phyloP scores from a whole-genome alignment of 2,113 vertebrate species.

The Hylia prasina region DNA sequence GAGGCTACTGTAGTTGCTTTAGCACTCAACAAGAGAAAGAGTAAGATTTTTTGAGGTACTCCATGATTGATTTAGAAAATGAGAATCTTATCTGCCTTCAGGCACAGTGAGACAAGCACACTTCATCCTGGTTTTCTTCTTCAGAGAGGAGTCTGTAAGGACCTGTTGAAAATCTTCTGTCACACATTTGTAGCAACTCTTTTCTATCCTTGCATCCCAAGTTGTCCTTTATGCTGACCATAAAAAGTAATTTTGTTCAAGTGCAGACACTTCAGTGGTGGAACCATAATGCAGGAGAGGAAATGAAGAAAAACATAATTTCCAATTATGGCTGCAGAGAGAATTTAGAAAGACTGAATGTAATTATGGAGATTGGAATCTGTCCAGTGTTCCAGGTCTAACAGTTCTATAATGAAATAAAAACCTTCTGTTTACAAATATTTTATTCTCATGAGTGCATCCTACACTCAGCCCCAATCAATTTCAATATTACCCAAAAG shows the following conservation, averaged over 20 bases:
- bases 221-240: neutral
- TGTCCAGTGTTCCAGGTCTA: slow-evolving; percentile 31
- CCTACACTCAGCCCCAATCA: neutral
- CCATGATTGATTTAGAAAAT: neutral
- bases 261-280: neutral
- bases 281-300: neutral
- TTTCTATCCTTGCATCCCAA: neutral
- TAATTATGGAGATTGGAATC: slow-evolving; percentile 10
- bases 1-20: neutral
- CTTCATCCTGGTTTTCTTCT: neutral
- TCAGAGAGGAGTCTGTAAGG: neutral
- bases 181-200: neutral
- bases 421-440: slow-evolving; percentile 33
- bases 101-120: neutral
- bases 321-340: slow-evolving; percentile 4
- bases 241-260: neutral
- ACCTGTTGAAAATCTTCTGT: neutral
- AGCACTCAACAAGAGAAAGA: neutral
- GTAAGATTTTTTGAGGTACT: neutral
- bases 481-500: neutral
- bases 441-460: neutral
- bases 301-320: slow-evolving; percentile 19
- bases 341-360: neutral
- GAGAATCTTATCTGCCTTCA: neutral
- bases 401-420: slow-evolving; percentile 50